Base-by-base conservation (phyloP, 1,140 invertebrate species). In the Bombus balteatus region DNA sequence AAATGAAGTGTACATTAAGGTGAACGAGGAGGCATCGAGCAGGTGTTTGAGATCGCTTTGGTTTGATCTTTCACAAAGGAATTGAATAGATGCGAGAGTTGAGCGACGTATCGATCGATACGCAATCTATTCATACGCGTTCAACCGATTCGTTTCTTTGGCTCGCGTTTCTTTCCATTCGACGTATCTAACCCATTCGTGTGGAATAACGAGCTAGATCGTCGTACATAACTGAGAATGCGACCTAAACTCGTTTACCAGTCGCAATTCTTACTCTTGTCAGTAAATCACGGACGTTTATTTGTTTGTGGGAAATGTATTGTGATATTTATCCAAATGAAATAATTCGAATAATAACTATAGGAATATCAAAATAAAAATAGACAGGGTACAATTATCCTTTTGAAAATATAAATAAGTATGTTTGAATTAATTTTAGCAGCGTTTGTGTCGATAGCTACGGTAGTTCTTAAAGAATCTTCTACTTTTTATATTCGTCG, bases 1-100 rank as follows among this genome's bases (percentile, higher is more conserved):
- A 66, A 47, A 82, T 79, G 68, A 88, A 82, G 74, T 62, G 62
- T 75, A 57, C 87, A 87, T 89, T 89, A 86, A 81, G 82, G 78
- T 66, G 68, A 57, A 77, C 76, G 39, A 47, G 53, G n/a, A 47
- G 53, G 15, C 37, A 22, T 73, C 68, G 72, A 70, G 59, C 81
- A 77, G 73, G 57, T 87, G 53, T 65, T 77, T n/a, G 41, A 70
- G 75, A 75, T 41, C 37, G 71, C 62, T 71, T n/a, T 34, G 57
- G 57, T 37, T 73, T 66, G 66, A 85, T 53, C 78, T 81, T 86
- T 87, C 9, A 10, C 28, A 15, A 65, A 13, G 37, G 12, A 6
- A 8, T 9, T 15, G 72, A 73, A 47, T 25, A 77, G 53, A 43
- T 68, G 25, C 10, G 22, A 32, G 9, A 34, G 43, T 34, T 34